Evolutionary conservation across 2,113 vertebrate genomes (phyloP).

Genomic region (Cricetomys ansorgei): DNA sequence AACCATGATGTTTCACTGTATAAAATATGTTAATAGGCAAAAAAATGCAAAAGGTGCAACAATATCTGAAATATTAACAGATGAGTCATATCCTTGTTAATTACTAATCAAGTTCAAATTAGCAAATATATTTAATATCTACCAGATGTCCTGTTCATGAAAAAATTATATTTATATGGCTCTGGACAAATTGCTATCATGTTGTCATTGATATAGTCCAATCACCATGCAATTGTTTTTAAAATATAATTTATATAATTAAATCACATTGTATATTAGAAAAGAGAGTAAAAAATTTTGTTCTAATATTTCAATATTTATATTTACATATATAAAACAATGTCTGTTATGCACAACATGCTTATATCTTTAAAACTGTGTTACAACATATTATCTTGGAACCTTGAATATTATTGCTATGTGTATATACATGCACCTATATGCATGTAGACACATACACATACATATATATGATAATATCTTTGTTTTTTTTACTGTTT

Average conservation of each 20-base stretch:
- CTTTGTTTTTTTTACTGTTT: background rate
- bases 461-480: background rate
- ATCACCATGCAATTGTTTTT: background rate
- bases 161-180: background rate
- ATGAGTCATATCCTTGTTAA: background rate
- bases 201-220: background rate
- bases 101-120: background rate
- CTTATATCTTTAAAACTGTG: background rate
- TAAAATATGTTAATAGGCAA: no score
- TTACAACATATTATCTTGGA: background rate
- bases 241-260: background rate
- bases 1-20: no score
- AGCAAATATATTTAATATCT: background rate
- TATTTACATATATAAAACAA: background rate
- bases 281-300: background rate
- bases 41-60: no score
- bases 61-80: no score
- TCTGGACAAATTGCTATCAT: background rate
- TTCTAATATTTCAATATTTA: background rate
- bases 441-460: background rate
- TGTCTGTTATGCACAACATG: background rate
- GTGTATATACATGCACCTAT: no score
- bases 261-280: background rate
- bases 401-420: no score
- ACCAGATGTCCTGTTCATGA: background rate